Base-by-base conservation (phyloP, 2,888 invertebrate genomes). In the Coenonympha arcania region DNA sequence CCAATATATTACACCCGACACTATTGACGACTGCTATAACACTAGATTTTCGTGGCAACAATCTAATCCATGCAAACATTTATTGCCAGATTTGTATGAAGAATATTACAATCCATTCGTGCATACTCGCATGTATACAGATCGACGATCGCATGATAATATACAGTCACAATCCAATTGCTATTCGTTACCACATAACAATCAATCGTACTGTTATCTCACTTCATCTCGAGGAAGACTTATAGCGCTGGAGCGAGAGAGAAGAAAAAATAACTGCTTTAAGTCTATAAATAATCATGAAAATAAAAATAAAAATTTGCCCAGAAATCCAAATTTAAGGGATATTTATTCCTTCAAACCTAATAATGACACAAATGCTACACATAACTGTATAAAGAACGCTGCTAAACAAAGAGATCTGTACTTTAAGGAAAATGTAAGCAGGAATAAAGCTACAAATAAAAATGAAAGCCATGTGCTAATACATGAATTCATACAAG, bases 211-310 rank as follows among this genome's bases (percentile, higher is more conserved):
- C 46, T 71, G 69, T 47, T 75, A 67, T 63, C 73, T 74, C 0
- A 75, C 66, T 28, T 65, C 70, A 2, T 72, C 78, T 2, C 66
- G 71, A 62, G 69, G 65, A 8, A 68, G 65, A 15, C 39, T 68
- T 1, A 56, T 60, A 26, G 63, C 63, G 55, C 46, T 70, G 13
- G 62, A 68, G 37, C 68, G 54, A 48, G 66, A 69, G 47, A 58
- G 57, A 26, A 37, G 22, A 50, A 33, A 18, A 24, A 36, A 47
- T 6, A 44, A 54, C 24, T 42, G 44, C 26, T 16, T 50, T 6
- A 33, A 9, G 6, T 5, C 13, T 22, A 22, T 22, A 31, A 43
- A 31, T 31, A 30, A 43, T 33, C 1, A 24, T 1, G 4, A 8
- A 24, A 20, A 44, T 26, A 42, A 47, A 36, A 46, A 37, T 48